A percentile compares a stretch with the other conserved stretches of the same genome.
Evolutionary conservation across 2,113 vertebrate genomes (phyloP).

Genomic region (Athene noctua): DNA sequence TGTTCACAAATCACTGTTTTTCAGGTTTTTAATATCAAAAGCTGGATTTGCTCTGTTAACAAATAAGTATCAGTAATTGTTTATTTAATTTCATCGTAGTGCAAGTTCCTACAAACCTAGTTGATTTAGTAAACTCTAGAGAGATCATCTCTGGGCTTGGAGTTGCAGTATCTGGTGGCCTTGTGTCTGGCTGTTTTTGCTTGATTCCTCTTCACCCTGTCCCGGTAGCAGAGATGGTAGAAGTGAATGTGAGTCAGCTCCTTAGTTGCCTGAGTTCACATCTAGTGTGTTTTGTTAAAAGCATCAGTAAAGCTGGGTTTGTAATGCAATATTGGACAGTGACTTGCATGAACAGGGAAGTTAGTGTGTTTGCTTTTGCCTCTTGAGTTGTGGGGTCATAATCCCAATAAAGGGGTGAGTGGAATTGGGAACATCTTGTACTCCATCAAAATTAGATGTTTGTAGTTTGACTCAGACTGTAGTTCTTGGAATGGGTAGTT

Average conservation of each 20-base stretch:
- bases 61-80: not conserved
- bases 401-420: not conserved
- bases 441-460: not conserved
- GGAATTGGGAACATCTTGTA: not conserved
- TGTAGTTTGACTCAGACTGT: not conserved
- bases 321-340: not conserved
- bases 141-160: not conserved
- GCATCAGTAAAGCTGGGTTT: not conserved
- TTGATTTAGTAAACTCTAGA: not conserved
- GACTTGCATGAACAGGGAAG: not conserved
- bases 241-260: not conserved
- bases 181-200: not conserved
- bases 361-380: not conserved
- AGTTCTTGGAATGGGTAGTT: not conserved
- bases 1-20: not conserved
- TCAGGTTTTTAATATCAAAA: not conserved
- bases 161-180: not conserved
- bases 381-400: not conserved
- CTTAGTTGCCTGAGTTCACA: not conserved
- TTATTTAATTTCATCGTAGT: not conserved
- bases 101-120: not conserved
- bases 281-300: not conserved
- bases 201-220: not conserved
- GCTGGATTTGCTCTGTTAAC: not conserved
- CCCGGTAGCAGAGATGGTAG: not conserved